Conservation (phyloP, 2,888 invertebrate species). For the Unio pictorum region DNA sequence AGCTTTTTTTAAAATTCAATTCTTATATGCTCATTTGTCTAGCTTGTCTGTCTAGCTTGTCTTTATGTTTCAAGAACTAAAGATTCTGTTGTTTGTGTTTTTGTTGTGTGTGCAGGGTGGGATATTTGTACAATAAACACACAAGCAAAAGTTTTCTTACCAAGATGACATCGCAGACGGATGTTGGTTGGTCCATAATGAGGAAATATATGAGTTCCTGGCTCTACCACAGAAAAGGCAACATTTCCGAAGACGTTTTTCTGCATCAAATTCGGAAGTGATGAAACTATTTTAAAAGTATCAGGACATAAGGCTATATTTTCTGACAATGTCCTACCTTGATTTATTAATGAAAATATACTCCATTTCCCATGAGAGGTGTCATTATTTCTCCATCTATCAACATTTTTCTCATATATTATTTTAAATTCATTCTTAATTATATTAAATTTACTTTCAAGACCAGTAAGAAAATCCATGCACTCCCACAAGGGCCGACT, state of each 20-base stretch:
- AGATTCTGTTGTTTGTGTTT: too few relatives aligned
- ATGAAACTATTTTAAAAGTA: constrained; percentile 47
- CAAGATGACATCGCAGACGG: constrained; percentile 66
- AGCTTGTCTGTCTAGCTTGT: too few relatives aligned
- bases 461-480: constrained; percentile 1
- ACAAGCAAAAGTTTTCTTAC: constrained; percentile 50
- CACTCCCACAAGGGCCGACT: constrained; percentile 14
- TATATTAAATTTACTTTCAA: constrained; percentile 11
- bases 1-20: too few relatives aligned
- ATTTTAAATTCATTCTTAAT: constrained; percentile 38
- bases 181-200: constrained; percentile 69
- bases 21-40: too few relatives aligned
- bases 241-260: constrained; percentile 67
- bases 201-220: constrained; percentile 57
- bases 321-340: constrained; percentile 49
- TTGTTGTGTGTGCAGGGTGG: too few relatives aligned
- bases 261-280: constrained; percentile 52
- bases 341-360: constrained; percentile 63
- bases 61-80: too few relatives aligned
- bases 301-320: constrained; percentile 56
- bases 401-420: constrained; percentile 7
- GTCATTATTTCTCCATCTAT: constrained; percentile 56
- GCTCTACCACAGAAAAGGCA: constrained; percentile 65
- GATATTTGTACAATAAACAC: too few relatives aligned
- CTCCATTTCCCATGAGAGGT: constrained; percentile 60